A percentile compares a stretch with the other conserved stretches of the same genome.
These are phyloP conservation scores for Drosophila trichaetosa DNA, from an alignment of 2,888 invertebrate species.

Conservation along the genomic window DNA sequence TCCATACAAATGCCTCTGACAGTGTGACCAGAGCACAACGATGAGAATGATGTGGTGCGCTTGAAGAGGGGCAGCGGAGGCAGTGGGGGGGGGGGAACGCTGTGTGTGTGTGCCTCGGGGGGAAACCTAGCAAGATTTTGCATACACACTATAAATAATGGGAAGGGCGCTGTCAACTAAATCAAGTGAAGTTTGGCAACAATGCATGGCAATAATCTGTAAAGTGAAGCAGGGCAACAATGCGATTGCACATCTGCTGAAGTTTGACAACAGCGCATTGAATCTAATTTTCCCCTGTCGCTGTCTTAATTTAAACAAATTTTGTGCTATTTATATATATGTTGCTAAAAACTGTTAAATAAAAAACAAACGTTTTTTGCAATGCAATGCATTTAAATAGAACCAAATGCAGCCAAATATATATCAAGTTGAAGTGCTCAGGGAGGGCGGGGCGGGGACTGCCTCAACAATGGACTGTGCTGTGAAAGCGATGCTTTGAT, in stretches of 20 bases:
- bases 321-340: conserved; percentile 3
- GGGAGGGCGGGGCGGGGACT: conserved; percentile 7
- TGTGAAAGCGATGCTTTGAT: conserved; percentile 17
- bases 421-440: not conserved
- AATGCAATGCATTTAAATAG: conserved; percentile 4
- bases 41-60: not conserved
- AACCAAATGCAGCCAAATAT: not conserved
- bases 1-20: conserved; percentile 40
- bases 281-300: not conserved
- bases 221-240: conserved; percentile 21
- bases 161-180: not conserved
- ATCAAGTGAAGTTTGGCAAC: conserved; percentile 30
- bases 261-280: conserved; percentile 29
- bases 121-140: conserved; percentile 1
- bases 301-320: conserved; percentile 3
- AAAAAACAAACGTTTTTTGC: not conserved
- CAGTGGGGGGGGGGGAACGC: not conserved
- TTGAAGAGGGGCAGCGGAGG: not conserved
- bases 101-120: not conserved
- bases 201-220: not conserved
- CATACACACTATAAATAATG: conserved; percentile 11
- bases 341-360: too few species aligned
- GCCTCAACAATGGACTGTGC: conserved; percentile 35
- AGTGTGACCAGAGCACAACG: conserved; percentile 46
- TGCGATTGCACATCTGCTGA: not conserved